phyloP scores from a whole-genome alignment of 2,113 vertebrate species.

The Melospiza melodia region DNA sequence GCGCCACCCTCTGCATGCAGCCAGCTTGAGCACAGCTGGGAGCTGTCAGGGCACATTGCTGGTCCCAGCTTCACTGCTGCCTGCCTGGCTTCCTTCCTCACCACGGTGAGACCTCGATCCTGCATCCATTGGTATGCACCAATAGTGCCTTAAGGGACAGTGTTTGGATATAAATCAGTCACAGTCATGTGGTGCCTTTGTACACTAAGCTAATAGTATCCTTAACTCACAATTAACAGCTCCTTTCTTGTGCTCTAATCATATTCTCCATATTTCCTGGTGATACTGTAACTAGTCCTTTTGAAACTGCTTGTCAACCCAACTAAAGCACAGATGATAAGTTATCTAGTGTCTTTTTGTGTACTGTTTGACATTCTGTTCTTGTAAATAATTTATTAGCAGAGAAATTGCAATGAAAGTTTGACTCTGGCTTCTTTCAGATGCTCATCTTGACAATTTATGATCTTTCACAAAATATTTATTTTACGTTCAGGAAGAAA shows the following conservation, averaged over 20 bases:
- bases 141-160: neutral
- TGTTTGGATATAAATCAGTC: neutral
- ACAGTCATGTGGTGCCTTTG: rapidly evolving
- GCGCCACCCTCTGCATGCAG: neutral
- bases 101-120: neutral
- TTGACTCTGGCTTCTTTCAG: neutral
- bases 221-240: neutral
- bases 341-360: neutral
- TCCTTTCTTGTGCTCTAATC: neutral
- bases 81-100: neutral
- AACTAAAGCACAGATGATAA: neutral
- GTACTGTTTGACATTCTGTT: neutral
- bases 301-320: neutral
- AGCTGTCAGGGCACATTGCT: rapidly evolving
- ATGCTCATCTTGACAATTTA: neutral
- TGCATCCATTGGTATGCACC: rapidly evolving
- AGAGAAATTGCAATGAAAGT: neutral
- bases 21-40: rapidly evolving
- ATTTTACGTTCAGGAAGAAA: neutral
- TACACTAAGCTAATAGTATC: neutral
- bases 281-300: neutral
- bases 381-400: slow-evolving; percentile 34
- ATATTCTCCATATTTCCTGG: neutral
- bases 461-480: slow-evolving; percentile 8
- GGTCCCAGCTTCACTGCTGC: neutral